Percentiles rank a stretch among this genome's conserved stretches.
These are phyloP conservation scores for Holothuria leucospilota DNA, from an alignment of 53 echinoderm and acorn worm species.

Conservation along the genomic window DNA sequence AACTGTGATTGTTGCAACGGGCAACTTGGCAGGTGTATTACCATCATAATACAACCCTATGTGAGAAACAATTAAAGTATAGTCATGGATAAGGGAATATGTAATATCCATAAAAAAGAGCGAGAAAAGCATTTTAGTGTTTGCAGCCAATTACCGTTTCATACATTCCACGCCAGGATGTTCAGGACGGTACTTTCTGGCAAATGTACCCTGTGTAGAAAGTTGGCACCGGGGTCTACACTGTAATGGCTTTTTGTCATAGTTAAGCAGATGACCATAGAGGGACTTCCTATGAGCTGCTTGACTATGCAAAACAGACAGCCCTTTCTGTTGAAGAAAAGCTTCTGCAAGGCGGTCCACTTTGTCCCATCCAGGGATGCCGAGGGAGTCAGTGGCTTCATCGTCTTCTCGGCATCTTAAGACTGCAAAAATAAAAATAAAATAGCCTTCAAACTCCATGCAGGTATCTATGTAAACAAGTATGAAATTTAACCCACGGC, in stretches of 20 bases:
- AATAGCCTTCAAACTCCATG: too few species aligned
- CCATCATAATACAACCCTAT: too few species aligned
- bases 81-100: too few species aligned
- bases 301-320: background rate
- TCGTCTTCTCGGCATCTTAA: background rate
- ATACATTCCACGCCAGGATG: constrained; percentile 24
- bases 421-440: too few species aligned
- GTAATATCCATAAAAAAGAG: too few species aligned
- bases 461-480: too few species aligned
- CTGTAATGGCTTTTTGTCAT: constrained; percentile 33
- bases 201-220: background rate
- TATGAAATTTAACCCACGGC: too few species aligned
- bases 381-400: constrained; percentile 1
- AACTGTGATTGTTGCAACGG: too few species aligned
- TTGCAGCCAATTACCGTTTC: background rate
- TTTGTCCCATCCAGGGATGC: constrained; percentile 50
- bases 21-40: too few species aligned
- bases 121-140: too few species aligned
- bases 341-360: constrained; percentile 27
- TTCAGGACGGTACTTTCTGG: background rate
- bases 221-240: background rate
- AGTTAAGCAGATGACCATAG: background rate
- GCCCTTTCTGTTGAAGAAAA: background rate
- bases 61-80: too few species aligned
- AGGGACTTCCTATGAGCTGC: background rate